A percentile compares a stretch with the other conserved stretches of the same genome.
Conservation (phyloP, 2,113 vertebrate genomes). For the Elanus axillaris region DNA sequence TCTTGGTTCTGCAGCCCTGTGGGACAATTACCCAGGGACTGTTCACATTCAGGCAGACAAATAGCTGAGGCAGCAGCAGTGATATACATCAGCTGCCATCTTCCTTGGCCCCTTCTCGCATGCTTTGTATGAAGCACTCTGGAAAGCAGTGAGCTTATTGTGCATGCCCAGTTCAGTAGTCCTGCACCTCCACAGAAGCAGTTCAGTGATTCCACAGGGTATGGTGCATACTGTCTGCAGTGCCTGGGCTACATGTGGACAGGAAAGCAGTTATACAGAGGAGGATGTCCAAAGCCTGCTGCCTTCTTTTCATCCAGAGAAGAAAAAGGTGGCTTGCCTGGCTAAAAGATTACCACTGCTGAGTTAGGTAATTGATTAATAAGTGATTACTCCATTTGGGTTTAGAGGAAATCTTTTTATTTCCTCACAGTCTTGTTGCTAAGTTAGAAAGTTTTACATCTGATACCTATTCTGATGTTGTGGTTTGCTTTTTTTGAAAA, state of each 20-base stretch:
- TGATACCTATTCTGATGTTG: background rate
- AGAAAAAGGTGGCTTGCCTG: background rate
- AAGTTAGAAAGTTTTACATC: background rate
- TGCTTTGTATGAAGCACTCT: background rate
- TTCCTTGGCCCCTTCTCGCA: background rate
- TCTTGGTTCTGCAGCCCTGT: fast-evolving
- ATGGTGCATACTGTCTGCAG: background rate
- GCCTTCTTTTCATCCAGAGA: background rate
- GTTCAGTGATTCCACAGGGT: background rate
- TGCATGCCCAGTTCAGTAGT: background rate
- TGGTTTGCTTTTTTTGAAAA: background rate
- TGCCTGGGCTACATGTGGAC: background rate
- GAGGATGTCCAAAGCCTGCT: background rate
- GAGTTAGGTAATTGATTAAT: background rate
- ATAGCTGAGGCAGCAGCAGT: background rate
- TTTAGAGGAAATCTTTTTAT: background rate
- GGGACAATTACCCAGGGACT: fast-evolving
- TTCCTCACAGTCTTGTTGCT: background rate
- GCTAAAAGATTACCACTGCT: background rate
- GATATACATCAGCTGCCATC: background rate
- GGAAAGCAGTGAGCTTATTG: background rate
- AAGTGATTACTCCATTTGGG: background rate
- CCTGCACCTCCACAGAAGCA: background rate
- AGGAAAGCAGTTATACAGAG: background rate
- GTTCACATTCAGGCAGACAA: background rate